These are phyloP conservation scores for Glaucomys volans DNA, from an alignment of 2,113 vertebrate species.

Conservation along the genomic window DNA sequence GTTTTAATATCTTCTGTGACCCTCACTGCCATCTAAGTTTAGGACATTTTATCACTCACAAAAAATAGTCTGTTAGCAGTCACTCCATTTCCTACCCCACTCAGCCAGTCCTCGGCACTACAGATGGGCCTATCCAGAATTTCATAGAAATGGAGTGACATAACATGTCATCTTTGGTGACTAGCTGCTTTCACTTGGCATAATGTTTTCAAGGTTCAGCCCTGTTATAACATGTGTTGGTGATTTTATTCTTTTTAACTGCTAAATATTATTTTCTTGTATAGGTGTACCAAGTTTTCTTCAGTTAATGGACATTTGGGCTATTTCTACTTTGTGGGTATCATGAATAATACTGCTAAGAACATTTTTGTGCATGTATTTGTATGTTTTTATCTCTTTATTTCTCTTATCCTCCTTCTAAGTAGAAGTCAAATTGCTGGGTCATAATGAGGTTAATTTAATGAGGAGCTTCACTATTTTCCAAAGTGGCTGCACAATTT, in stretches of 20 bases:
- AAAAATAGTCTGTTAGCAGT: neutral
- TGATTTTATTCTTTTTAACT: neutral
- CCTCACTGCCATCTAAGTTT: neutral
- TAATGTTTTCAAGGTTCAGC: neutral
- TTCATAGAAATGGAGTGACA: neutral
- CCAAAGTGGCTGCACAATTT: neutral
- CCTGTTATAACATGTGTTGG: neutral
- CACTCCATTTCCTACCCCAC: fast-evolving
- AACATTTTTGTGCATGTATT: neutral
- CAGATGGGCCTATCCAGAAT: neutral
- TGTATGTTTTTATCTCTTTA: neutral
- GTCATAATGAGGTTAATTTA: neutral
- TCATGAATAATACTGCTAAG: neutral
- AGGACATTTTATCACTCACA: neutral
- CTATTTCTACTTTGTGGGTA: neutral
- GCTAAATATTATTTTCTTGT: neutral
- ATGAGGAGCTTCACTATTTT: constrained; percentile 16
- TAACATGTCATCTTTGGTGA: neutral
- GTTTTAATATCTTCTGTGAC: neutral
- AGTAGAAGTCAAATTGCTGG: neutral
- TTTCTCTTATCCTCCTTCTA: neutral
- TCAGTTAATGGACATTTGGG: neutral
- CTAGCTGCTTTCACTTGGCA: neutral
- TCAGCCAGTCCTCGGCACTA: too few species aligned
- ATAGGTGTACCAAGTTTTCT: neutral